Base-by-base conservation (phyloP, 2,113 vertebrate genomes). In the Lates calcarifer region DNA sequence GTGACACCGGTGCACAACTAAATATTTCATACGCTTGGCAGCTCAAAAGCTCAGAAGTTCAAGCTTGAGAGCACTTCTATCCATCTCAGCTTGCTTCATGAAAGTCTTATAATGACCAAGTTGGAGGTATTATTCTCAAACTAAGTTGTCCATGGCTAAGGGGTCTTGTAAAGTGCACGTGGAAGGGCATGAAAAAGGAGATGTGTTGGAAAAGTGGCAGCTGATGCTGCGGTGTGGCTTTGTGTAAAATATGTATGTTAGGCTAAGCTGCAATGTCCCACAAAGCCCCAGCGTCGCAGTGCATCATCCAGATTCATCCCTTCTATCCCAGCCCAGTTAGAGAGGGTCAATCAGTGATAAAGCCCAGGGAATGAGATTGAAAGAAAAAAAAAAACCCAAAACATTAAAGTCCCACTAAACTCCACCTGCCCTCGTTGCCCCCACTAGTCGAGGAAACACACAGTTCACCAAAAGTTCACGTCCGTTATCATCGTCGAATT, bases 391-490 rank as follows among this genome's bases (percentile, higher is more conserved):
- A 65, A 60, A 47, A 31, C 29, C n/a, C 5, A 69, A 81, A 49
- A 85, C 24, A 37, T 31, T n/a, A 22, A 74, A 75, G 87, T 55
- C 80, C 90, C 31, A 83, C 82, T 84, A 77, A 90, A 90, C 81
- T 80, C 67, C 47, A 53, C 45, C 28, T 80, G 87, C 74, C 86
- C 85, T 87, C 24, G 3, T n/a, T 84, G 72, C 62, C 87, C 78
- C 53, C 17, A 61, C 24, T 2, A 14, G 67, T 31, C 4, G 22
- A 60, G 10, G 45, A 72, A 86, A 89, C 88, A 83, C 29, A 57
- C 17, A 84, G 93, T 93, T 94, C 93, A 94, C 65, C 63, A 31
- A 87, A 88, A 92, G 94, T 94, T 94, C 94, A 94, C 24, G 70
- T 87, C 73, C 56, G 37, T 74, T 80, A 70, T 76, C 72, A 60